Evolutionary conservation across 2,888 invertebrate species (phyloP).

Genomic region (Drosophila subquinaria): DNA sequence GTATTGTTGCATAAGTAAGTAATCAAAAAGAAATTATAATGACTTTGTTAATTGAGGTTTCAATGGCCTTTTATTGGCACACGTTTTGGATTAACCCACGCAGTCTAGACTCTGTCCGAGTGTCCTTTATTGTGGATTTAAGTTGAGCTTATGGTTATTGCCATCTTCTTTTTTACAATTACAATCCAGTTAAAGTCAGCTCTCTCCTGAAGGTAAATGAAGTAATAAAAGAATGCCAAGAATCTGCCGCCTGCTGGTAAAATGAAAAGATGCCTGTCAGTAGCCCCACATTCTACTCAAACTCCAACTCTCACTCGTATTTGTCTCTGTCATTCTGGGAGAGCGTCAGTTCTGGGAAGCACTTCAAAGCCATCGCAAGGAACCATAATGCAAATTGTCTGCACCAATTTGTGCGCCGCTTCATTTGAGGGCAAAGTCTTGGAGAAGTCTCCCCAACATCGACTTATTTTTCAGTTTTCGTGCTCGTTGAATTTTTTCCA

Average conservation of each 20-base stretch:
- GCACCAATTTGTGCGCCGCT: conserved; percentile 35
- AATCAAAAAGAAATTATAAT: not conserved
- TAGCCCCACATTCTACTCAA: not conserved
- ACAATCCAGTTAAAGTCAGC: conserved; percentile 11
- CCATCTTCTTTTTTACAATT: not conserved
- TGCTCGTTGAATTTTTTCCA: conserved; percentile 12
- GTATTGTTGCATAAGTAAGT: conserved; percentile 4
- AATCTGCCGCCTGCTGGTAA: conserved; percentile 30
- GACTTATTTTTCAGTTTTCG: conserved; percentile 6
- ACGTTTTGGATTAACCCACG: conserved; percentile 28
- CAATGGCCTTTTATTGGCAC: conserved; percentile 25
- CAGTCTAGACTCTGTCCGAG: conserved; percentile 29
- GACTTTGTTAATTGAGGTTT: conserved; percentile 1
- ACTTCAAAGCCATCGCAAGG: conserved; percentile 37
- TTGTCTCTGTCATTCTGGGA: conserved; percentile 21
- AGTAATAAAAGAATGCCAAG: conserved; percentile 35
- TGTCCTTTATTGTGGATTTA: conserved; percentile 14
- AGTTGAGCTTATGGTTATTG: conserved; percentile 25
- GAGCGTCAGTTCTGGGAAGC: conserved; percentile 27
- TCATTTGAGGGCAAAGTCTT: conserved; percentile 15
- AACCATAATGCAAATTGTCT: conserved; percentile 60
- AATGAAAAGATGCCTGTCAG: conserved; percentile 46
- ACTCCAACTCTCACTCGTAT: not conserved
- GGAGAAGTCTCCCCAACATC: conserved; percentile 6
- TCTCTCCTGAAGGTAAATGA: conserved; percentile 18